phyloP scores from a whole-genome alignment of 1,140 invertebrate genomes.

The Thereuonema tuberculata region DNA sequence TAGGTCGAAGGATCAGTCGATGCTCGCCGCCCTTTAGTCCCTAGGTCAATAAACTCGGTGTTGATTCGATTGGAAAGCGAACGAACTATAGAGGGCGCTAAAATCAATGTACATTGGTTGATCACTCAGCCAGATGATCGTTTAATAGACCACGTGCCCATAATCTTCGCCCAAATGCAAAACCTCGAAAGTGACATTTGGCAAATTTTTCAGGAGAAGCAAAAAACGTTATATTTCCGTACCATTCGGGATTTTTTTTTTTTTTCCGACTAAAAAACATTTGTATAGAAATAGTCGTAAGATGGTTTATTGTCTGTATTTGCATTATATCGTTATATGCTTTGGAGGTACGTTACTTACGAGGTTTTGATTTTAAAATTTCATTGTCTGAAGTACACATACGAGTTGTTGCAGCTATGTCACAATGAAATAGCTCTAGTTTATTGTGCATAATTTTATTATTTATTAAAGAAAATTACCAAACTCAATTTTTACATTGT shows the following conservation, averaged over 20 bases:
- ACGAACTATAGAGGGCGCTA: too few relatives aligned
- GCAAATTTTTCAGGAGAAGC: not conserved
- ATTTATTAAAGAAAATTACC: not conserved
- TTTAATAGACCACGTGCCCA: too few relatives aligned
- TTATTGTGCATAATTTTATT: not conserved
- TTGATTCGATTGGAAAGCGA: too few relatives aligned
- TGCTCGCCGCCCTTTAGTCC: too few relatives aligned
- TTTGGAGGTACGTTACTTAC: not conserved
- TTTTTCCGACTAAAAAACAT: not conserved
- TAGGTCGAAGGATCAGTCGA: too few relatives aligned
- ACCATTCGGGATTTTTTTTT: too few relatives aligned
- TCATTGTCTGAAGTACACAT: not conserved
- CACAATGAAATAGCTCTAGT: not conserved
- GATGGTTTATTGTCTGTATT: not conserved
- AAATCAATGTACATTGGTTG: too few relatives aligned
- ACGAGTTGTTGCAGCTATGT: not conserved
- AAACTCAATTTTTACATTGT: not conserved
- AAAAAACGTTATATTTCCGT: not conserved
- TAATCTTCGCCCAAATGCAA: not conserved
- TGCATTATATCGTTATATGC: too few relatives aligned
- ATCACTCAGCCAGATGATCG: too few relatives aligned
- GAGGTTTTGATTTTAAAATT: not conserved
- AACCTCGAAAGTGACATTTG: not conserved
- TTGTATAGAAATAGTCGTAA: not conserved
- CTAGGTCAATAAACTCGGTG: too few relatives aligned